Evolutionary conservation across 2,113 vertebrate genomes (phyloP), one percentile per base, ranked within the genome.

Genomic region (Morone saxatilis): DNA sequence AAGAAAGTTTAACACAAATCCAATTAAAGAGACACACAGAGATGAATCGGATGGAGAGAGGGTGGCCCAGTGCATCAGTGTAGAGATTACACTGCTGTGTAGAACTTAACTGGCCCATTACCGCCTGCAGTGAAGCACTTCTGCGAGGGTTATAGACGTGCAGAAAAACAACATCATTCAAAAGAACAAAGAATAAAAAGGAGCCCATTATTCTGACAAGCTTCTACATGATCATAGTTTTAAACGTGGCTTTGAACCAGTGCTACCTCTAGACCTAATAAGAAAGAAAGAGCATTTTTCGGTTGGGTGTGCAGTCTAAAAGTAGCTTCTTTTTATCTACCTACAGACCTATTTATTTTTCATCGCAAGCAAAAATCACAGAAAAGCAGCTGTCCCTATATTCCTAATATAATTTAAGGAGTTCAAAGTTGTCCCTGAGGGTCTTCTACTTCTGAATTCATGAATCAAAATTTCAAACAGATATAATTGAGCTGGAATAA

Each of bases 1-100:
- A 89, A 80, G 84, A 80, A 89, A 87, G 71, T 91, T 91, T 19
- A 91, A 79, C 72, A 86, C 75, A 92, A 92, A 94, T 92, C 90
- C 86, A 94, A 88, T 94, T 90, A 90, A 88, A 88, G 45, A 83
- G 63, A 84, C 73, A 69, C 76, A 83, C 59, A 69, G 76, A 83
- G 71, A 87, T 80, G 83, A 84, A 90, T 83, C 48, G 25, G 31
- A 59, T 11, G 40, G 57, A 57, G 67, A 59, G 19, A 61, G 59
- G 16, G 22, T 47, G 79, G 45, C 78, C 81, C 61, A 36, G 67
- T 82, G 75, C 57, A 63, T 82, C 63, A 41, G 59, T 47, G 73
- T 77, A 54, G 25, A 83, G 84, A 91, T 90, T 90, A 79, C 86
- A 76, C 59, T 54, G 67, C 78, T 73, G 61, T 48, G 73, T 48